These are phyloP conservation scores for Anoncus sp. DNA, from an alignment of 2,888 invertebrate species.

Conservation along the genomic window DNA sequence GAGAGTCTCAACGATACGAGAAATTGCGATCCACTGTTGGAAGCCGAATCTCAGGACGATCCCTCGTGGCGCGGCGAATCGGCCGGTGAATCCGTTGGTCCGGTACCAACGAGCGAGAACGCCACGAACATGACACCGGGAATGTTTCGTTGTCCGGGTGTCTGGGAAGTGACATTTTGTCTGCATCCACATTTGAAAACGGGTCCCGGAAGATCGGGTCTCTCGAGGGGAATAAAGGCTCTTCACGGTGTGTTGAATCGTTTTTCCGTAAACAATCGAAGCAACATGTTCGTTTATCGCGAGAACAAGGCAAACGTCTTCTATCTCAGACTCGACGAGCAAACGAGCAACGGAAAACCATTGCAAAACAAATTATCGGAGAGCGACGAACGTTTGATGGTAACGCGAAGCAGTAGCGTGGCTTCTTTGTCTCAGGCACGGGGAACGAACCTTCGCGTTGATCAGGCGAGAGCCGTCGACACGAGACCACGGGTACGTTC, in stretches of 20 bases:
- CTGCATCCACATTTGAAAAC: slow-evolving; percentile 89
- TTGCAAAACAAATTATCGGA: slow-evolving; percentile 80
- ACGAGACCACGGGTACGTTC: slow-evolving; percentile 86
- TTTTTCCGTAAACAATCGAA: slow-evolving; percentile 89
- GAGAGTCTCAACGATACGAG: slow-evolving; percentile 88
- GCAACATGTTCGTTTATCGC: slow-evolving; percentile 91
- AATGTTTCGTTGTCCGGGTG: slow-evolving; percentile 89
- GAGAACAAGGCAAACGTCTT: slow-evolving; percentile 87
- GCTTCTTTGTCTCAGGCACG: slow-evolving; percentile 80
- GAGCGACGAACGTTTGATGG: slow-evolving; percentile 80
- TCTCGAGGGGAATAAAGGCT: slow-evolving; percentile 87
- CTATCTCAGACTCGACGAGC: slow-evolving; percentile 84
- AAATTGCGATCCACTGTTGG: slow-evolving; percentile 87
- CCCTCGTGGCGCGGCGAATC: slow-evolving; percentile 76
- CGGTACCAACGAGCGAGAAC: slow-evolving; percentile 66
- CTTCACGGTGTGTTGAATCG: slow-evolving; percentile 87
- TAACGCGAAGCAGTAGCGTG: slow-evolving; percentile 81
- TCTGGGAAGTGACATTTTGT: slow-evolving; percentile 88
- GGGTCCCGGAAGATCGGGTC: slow-evolving; percentile 85
- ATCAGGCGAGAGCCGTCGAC: slow-evolving; percentile 73
- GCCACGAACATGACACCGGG: slow-evolving; percentile 86
- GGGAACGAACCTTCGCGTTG: slow-evolving; percentile 66
- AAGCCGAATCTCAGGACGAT: slow-evolving; percentile 86
- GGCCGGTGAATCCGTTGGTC: slow-evolving; percentile 66
- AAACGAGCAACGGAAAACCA: slow-evolving; percentile 79